Base-by-base conservation (phyloP, 2,888 invertebrate species). In the Hypselothyrea guttata region DNA sequence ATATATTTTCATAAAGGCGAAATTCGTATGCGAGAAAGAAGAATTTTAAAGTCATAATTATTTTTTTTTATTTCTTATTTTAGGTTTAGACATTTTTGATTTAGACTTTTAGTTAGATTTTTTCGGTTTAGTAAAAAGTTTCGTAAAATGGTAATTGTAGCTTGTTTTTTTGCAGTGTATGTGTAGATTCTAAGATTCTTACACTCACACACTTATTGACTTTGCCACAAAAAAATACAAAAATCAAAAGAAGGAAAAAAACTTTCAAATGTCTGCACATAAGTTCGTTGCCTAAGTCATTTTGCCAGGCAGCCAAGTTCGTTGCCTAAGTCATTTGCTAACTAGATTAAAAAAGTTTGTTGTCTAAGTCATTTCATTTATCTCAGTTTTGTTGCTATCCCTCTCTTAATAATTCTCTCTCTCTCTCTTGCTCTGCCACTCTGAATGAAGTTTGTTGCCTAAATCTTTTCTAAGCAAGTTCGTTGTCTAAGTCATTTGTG, bases 181-280 rank as follows among this genome's bases (percentile, higher is more conserved):
- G 7, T 27, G 11, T 27, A n/a, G 11, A 15, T 35, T 53, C 71
- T 58, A 38, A 66, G 54, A 44, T 71, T 54, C 5, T 22, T 22
- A 22, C 22, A 22, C 22, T 59, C 61, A 53, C 49, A 49, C 69
- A 61, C 41, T 68, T 68, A 71, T 67, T 67, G 67, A 64, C 46
- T 70, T 22, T 64, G 57, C 65, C 71, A 51, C 40, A 66, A 66
- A 49, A 68, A 68, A 44, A 68, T 69, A 73, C 55, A 60, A 56
- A 70, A 58, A 70, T 44, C 57, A 33, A 15, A 41, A 37, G 9
- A 34, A 38, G 40, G 40, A 38, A 48, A 45, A 48, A 46, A 47
- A 49, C 11, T 52, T 31, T 51, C 28, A 44, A 8, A 18, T 18
- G 13, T 13, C 13, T 8, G 22, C 22, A 38, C 9, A 41, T 7